Evolutionary conservation across 2,797 vertebrate species (phyloP).

Genomic region (Sebastes variabilis): DNA sequence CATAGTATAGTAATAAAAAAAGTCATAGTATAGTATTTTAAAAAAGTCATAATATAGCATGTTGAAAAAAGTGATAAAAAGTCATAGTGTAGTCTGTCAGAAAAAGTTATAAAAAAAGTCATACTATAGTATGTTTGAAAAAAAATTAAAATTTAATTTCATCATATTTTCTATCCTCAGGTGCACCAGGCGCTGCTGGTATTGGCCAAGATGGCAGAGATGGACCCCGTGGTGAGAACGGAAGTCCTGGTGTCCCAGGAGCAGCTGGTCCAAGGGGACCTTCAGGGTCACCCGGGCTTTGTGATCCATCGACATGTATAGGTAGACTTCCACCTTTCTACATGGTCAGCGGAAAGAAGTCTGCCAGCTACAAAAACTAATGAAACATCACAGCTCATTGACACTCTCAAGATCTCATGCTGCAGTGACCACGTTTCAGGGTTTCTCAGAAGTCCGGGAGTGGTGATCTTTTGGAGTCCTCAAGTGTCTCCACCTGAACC

Average conservation of each 20-base stretch:
- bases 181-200: slow-evolving; percentile 75
- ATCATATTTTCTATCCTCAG: slow-evolving; percentile 41
- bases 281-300: slow-evolving; percentile 80
- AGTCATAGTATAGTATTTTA: no score
- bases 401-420: slow-evolving; percentile 55
- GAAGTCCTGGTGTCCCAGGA: slow-evolving; percentile 77
- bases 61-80: no score
- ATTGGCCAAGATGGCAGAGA: slow-evolving; percentile 81
- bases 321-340: slow-evolving; percentile 78
- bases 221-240: slow-evolving; percentile 77
- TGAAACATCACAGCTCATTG: slow-evolving; percentile 59
- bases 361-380: slow-evolving; percentile 72
- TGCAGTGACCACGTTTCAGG: slow-evolving; percentile 30
- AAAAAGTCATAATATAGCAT: no score
- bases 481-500: slow-evolving; percentile 47
- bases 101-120: no score
- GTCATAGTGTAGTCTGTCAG: no score
- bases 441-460: slow-evolving; percentile 23
- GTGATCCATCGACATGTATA: slow-evolving; percentile 85
- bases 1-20: no score
- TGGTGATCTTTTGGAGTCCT: slow-evolving; percentile 50
- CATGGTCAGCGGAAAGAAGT: slow-evolving; percentile 82
- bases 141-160: no score
- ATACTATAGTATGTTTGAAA: no score
- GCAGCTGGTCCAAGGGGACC: slow-evolving; percentile 74